Evolutionary conservation across 64 coral and sea anemone genomes (phyloP).

Genomic region (Pocillopora verrucosa): DNA sequence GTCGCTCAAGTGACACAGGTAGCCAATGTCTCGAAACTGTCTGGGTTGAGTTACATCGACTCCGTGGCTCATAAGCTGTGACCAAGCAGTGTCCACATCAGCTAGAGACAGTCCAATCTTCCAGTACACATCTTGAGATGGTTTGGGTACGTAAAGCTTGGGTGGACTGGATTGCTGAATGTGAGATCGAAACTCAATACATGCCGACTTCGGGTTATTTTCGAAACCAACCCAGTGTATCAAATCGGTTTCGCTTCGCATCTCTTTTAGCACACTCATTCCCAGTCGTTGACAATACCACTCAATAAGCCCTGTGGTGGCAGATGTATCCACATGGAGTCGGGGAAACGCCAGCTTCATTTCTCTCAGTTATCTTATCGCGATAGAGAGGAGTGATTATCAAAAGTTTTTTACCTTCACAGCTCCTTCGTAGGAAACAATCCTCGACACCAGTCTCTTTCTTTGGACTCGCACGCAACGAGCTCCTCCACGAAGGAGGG

Average conservation of each 20-base stretch:
- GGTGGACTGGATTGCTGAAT: background rate
- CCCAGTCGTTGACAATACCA: slow-evolving; percentile 29
- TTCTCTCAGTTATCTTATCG: background rate
- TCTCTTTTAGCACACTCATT: slow-evolving; percentile 11
- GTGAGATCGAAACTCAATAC: slow-evolving; percentile 27
- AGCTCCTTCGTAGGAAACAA: too few species aligned
- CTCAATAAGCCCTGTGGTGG: slow-evolving; percentile 1
- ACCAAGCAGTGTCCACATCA: slow-evolving; percentile 55
- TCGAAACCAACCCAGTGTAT: slow-evolving; percentile 28
- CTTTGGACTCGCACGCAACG: too few species aligned
- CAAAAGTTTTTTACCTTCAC: background rate
- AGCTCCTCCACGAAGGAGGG: too few species aligned
- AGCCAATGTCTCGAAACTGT: slow-evolving; percentile 70
- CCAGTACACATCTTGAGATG: slow-evolving; percentile 63
- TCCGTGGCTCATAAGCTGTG: slow-evolving; percentile 16
- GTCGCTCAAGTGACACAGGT: slow-evolving; percentile 59
- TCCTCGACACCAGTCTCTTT: too few species aligned
- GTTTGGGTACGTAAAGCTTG: background rate
- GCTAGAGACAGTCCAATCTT: slow-evolving; percentile 52
- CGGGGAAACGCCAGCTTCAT: slow-evolving; percentile 26
- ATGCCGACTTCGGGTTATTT: background rate
- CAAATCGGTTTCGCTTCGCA: background rate
- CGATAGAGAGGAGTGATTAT: background rate
- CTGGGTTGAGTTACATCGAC: slow-evolving; percentile 28
- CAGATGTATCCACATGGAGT: slow-evolving; percentile 17